Base-by-base conservation (phyloP, 2,797 vertebrate species). In the Pantherophis vulpinus region DNA sequence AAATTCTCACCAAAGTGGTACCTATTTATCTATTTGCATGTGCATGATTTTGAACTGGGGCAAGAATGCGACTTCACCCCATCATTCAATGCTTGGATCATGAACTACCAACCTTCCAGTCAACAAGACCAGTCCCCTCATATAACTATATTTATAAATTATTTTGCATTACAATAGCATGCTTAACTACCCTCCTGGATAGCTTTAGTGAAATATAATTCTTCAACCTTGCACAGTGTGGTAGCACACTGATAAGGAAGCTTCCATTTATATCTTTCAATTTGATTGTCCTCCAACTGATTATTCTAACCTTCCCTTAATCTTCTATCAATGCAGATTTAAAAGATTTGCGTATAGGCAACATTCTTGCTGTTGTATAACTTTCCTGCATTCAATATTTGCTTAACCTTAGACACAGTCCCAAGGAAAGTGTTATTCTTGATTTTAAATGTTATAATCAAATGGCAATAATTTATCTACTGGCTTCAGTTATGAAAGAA, bases 361-460 rank as follows among this genome's bases (percentile, higher is more conserved):
- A 88, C 37, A 54, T 32, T 61, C 8, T 59, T 20, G 25, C 51
- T 94, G 42, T 59, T 89, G 37, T 66, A 66, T 29, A 74, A 37
- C 90, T 93, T 55, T 32, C 94, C 91, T 10, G 20, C 88, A 14
- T 51, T 95, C 25, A 95, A 96, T 93, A 5, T 93, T 95, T 97
- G 86, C 83, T 95, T 95, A 96, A 87, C 56, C 60, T 90, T 59
- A 89, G 42, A 95, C 86, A 5, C 93, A 93, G 94, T 93, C 54
- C 79, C 86, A 91, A 93, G 94, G 7, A 20, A 95, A 95, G 63
- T 32, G 90, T 47, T 92, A 95, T 93, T 96, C 94, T 90, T 94
- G 47, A 20, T 94, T 97, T 96, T 93, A 94, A 87, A 47, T 63
- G 60, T 91, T 94, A 91, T 61, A 93, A 96, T 95, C 61, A 93